These are phyloP conservation scores for Chromoteleia sp. DNA, from an alignment of 2,888 invertebrate genomes.

Conservation along the genomic window DNA sequence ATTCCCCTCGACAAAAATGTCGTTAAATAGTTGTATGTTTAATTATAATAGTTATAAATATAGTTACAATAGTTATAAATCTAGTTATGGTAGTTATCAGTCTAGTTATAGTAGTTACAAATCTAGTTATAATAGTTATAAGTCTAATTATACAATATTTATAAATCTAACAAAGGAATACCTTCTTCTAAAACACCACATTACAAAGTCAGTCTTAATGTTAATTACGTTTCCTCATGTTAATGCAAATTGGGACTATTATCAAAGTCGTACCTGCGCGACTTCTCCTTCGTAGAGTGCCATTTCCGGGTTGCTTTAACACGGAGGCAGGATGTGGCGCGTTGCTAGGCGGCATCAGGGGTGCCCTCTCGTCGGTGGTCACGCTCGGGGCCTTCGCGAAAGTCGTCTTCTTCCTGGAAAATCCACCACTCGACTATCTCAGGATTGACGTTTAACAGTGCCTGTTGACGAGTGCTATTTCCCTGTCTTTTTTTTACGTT, in stretches of 20 bases:
- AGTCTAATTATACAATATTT: too few relatives aligned
- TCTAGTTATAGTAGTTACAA: too few relatives aligned
- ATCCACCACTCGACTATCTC: conserved; percentile 74
- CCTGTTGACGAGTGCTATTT: conserved; percentile 61
- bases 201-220: conserved; percentile 23
- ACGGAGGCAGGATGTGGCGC: conserved; percentile 69
- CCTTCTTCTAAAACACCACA: conserved; percentile 11
- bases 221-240: conserved; percentile 4
- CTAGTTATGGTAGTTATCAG: too few relatives aligned
- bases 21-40: too few relatives aligned
- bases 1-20: too few relatives aligned
- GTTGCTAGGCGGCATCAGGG: conserved; percentile 69
- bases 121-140: too few relatives aligned
- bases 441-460: conserved; percentile 73
- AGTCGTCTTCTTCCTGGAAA: conserved; percentile 80
- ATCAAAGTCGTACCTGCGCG: conserved; percentile 50
- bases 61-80: too few relatives aligned
- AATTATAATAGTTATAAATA: too few relatives aligned
- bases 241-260: conserved; percentile 11
- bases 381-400: conserved; percentile 78
- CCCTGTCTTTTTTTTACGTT: conserved; percentile 28
- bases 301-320: conserved; percentile 73
- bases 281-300: conserved; percentile 72
- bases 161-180: conserved; percentile 2
- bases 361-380: conserved; percentile 77